These are phyloP conservation scores for Onychomys arenicola DNA, from an alignment of 2,797 vertebrate genomes.

Conservation along the genomic window DNA sequence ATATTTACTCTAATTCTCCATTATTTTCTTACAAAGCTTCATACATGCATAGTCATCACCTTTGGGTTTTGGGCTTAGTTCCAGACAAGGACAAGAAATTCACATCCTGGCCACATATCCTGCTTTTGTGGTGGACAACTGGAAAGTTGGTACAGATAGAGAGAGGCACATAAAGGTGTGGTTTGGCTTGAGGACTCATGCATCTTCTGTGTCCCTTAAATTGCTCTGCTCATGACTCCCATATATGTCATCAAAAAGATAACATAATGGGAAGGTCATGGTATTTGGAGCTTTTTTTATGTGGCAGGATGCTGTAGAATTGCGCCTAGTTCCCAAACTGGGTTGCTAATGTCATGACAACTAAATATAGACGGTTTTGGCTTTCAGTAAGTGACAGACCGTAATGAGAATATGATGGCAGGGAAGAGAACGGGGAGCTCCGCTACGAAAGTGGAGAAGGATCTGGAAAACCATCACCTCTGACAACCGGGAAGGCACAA, in stretches of 20 bases:
- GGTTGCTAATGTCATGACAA: constrained; percentile 6
- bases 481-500: not conserved
- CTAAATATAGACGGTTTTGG: not conserved
- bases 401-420: not conserved
- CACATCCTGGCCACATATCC: not conserved
- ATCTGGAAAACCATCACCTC: not conserved
- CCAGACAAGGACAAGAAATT: not conserved
- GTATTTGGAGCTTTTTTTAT: not conserved
- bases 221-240: not conserved
- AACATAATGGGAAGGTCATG: not conserved
- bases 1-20: not conserved
- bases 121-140: not conserved
- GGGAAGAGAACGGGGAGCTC: not conserved
- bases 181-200: not conserved
- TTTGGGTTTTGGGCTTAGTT: not conserved
- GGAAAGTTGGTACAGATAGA: not conserved
- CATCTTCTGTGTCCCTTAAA: not conserved
- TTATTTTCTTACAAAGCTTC: not conserved
- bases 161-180: not conserved
- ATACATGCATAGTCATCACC: not conserved
- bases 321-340: not conserved
- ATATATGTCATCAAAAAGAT: not conserved
- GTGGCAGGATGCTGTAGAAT: not conserved
- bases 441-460: not conserved
- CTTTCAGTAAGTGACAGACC: constrained; percentile 18